A percentile compares a stretch with the other conserved stretches of the same genome.
These are phyloP conservation scores for Eurytemora carolleeae DNA, from an alignment of 1,140 invertebrate genomes.

Conservation along the genomic window DNA sequence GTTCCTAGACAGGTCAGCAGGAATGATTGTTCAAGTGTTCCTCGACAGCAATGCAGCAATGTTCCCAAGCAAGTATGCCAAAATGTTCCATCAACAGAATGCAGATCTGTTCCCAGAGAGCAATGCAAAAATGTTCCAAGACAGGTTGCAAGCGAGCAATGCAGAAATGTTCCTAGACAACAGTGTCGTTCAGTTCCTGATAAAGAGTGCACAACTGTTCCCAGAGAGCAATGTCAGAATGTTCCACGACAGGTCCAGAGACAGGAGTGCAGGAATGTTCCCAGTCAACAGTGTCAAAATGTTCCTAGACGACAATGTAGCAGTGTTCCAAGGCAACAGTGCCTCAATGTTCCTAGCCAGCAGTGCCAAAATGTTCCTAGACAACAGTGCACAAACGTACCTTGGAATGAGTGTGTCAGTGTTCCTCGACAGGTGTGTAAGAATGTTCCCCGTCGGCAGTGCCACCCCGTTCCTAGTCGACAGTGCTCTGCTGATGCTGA, in stretches of 20 bases:
- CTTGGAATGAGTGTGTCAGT: neutral
- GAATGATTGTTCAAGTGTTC: too few species aligned
- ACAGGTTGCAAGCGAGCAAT: too few species aligned
- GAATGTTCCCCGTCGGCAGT: conserved; percentile 3
- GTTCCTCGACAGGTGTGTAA: conserved; percentile 8
- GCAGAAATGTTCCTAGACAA: too few species aligned
- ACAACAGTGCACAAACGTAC: too few species aligned
- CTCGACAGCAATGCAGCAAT: conserved; percentile 9
- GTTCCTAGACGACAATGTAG: conserved; percentile 3
- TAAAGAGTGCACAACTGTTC: too few species aligned
- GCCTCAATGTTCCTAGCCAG: conserved; percentile 6
- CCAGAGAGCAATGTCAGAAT: conserved; percentile 1
- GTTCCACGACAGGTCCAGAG: conserved; percentile 5
- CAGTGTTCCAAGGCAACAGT: neutral
- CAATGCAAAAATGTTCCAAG: conserved; percentile 3
- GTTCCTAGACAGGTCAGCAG: too few species aligned
- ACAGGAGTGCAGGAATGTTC: conserved; percentile 3
- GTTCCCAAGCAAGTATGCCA: too few species aligned
- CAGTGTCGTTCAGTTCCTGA: too few species aligned
- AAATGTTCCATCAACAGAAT: neutral
- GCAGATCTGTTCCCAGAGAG: conserved; percentile 9
- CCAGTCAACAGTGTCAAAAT: neutral
- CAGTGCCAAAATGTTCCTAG: neutral
- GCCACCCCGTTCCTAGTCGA: neutral
- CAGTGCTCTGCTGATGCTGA: too few species aligned